Conservation (phyloP, 92 coral and sea anemone genomes). For the Porites lobata region DNA sequence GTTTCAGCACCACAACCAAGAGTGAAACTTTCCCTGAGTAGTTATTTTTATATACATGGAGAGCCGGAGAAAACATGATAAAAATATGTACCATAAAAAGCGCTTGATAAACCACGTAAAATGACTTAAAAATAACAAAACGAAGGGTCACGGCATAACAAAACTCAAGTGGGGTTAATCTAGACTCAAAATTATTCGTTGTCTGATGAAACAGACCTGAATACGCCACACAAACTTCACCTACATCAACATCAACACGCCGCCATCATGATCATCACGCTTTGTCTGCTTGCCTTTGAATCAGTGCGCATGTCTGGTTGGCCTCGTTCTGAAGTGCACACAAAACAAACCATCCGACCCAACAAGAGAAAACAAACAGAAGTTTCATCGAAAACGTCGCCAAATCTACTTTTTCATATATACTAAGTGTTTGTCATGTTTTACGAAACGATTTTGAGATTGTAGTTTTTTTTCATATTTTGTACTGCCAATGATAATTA, state of each 20-base stretch:
- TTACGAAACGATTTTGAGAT: too few relatives aligned
- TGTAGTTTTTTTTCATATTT: too few relatives aligned
- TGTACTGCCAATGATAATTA: too few relatives aligned
- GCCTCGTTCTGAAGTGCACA: conserved; percentile 44
- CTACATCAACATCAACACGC: background rate
- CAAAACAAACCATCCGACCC: conserved; percentile 2
- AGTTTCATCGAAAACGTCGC: background rate
- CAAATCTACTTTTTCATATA: background rate
- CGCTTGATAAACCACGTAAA: background rate
- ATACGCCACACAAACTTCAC: background rate
- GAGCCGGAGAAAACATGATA: too few relatives aligned
- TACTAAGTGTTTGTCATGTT: too few relatives aligned
- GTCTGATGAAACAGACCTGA: conserved; percentile 6
- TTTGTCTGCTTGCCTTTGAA: background rate
- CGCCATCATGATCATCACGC: conserved; percentile 44
- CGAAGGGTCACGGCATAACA: background rate
- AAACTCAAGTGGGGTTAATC: background rate
- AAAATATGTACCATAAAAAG: too few relatives aligned
- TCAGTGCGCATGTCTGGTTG: conserved; percentile 28
- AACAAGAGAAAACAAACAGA: too few relatives aligned
- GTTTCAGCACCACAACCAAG: too few relatives aligned
- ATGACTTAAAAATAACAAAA: background rate
- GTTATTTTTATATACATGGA: too few relatives aligned
- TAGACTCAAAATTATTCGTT: background rate
- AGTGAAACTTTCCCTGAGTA: too few relatives aligned